A percentile compares a stretch with the other conserved stretches of the same genome.
Conservation (phyloP, 2,888 invertebrate genomes). For the Antheraea yamamai region DNA sequence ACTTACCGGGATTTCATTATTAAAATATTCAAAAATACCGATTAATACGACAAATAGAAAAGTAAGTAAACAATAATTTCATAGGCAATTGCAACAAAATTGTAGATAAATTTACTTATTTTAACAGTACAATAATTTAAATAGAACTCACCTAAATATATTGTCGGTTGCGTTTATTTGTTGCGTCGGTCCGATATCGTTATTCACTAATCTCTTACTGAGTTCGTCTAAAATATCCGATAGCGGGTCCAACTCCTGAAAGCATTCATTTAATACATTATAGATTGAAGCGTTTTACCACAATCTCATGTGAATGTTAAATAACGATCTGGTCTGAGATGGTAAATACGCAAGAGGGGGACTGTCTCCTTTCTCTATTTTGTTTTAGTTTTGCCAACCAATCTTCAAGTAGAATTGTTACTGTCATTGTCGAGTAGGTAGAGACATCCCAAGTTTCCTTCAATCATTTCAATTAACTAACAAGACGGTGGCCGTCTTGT, state of each 20-base stretch:
- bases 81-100: background rate
- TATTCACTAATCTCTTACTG: conserved; percentile 83
- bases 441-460: no score
- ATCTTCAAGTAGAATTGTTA: no score
- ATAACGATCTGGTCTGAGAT: no score
- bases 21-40: background rate
- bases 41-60: background rate
- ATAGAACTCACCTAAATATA: conserved; percentile 80
- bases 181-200: conserved; percentile 61
- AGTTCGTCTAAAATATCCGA: conserved; percentile 87
- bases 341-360: background rate
- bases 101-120: no score
- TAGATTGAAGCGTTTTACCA: no score
- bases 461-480: no score
- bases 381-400: no score
- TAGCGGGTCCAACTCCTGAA: conserved; percentile 84
- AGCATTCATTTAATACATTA: conserved; percentile 23
- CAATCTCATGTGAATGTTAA: no score
- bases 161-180: conserved; percentile 75
- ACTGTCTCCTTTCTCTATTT: no score
- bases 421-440: no score
- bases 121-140: background rate
- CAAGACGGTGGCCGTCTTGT: no score
- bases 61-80: background rate
- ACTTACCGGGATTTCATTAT: no score